These are phyloP conservation scores for Mesitornis unicolor DNA, from an alignment of 2,113 vertebrate species.

Conservation along the genomic window DNA sequence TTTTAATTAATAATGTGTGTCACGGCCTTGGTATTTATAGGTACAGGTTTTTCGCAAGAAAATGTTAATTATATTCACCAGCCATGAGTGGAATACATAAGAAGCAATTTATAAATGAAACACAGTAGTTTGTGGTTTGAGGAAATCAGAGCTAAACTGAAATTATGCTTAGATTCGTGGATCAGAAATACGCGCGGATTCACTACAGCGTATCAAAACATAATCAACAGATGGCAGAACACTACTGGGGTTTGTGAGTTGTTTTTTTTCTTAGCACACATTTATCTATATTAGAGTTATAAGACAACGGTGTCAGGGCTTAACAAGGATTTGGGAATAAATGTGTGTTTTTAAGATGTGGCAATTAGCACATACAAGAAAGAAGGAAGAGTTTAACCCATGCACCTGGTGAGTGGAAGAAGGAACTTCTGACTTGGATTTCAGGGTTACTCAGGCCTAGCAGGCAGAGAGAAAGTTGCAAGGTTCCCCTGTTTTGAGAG, in stretches of 20 bases:
- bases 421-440: not conserved
- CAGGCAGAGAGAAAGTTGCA: no score
- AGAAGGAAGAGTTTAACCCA: not conserved
- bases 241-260: not conserved
- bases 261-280: not conserved
- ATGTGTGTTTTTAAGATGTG: not conserved
- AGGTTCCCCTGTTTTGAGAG: not conserved
- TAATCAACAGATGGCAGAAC: conserved; percentile 19
- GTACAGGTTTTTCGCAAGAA: not conserved
- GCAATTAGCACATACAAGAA: not conserved
- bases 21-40: not conserved
- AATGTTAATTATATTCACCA: conserved; percentile 48
- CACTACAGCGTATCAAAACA: not conserved
- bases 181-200: not conserved
- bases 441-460: not conserved
- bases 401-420: not conserved
- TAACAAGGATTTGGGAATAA: not conserved
- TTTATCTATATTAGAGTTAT: conserved; percentile 14
- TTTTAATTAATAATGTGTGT: conserved; percentile 9
- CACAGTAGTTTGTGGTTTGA: not conserved
- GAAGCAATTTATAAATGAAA: conserved; percentile 45
- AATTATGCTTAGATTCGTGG: not conserved
- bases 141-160: conserved; percentile 5
- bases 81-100: not conserved
- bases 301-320: not conserved